Percentiles rank a stretch among this genome's conserved stretches.
Conservation (phyloP, 2,113 vertebrate species). For the Grammomys dolichurus region DNA sequence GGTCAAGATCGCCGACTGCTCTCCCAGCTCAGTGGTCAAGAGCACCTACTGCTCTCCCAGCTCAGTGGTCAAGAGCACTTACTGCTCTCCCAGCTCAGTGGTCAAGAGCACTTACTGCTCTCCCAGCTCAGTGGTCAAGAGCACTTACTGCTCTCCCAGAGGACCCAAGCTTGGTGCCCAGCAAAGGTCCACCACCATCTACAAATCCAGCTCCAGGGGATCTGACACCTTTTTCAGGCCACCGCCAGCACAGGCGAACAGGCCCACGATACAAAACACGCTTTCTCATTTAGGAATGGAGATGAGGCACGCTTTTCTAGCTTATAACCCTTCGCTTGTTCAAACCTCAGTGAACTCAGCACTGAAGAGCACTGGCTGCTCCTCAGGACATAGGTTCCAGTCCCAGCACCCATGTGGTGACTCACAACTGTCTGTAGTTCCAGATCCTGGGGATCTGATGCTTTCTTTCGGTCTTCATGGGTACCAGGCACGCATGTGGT, state of each 20-base stretch:
- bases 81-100: too few relatives aligned
- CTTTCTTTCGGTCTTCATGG: neutral
- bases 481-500: neutral
- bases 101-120: too few relatives aligned
- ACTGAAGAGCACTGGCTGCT: neutral
- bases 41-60: too few relatives aligned
- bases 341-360: neutral
- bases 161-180: neutral
- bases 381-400: neutral
- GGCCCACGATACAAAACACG: neutral
- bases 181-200: too few relatives aligned
- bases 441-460: neutral
- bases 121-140: neutral
- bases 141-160: neutral
- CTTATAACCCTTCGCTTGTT: constrained; percentile 43
- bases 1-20: neutral
- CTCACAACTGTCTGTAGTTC: neutral
- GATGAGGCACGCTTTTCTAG: constrained; percentile 35
- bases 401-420: neutral
- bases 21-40: too few relatives aligned
- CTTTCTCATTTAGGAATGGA: constrained; percentile 48
- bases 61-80: too few relatives aligned
- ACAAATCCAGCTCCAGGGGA: neutral
- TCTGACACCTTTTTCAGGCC: neutral
- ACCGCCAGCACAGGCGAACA: neutral